A percentile compares a stretch with the other conserved stretches of the same genome.
Evolutionary conservation across 2,113 vertebrate species (phyloP).

Genomic region (Erythrolamprus reginae): DNA sequence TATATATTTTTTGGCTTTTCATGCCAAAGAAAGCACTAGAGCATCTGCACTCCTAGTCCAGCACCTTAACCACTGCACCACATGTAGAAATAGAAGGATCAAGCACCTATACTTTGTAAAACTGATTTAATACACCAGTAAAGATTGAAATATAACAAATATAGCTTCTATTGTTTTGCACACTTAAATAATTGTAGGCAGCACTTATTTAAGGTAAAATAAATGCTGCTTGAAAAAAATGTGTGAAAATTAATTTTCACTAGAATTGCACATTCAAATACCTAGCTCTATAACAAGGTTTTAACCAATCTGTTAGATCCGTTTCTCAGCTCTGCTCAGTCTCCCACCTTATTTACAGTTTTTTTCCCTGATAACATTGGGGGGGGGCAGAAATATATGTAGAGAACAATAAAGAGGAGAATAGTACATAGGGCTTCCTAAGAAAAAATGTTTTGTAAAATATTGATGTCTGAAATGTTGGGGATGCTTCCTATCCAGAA

Average conservation of each 20-base stretch:
- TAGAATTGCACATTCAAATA: conserved; percentile 13
- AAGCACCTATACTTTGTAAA: neutral
- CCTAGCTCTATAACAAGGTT: neutral
- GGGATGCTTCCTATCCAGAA: neutral
- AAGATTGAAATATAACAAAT: neutral
- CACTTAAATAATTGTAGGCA: conserved; percentile 6
- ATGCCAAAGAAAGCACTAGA: neutral
- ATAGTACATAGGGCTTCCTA: neutral
- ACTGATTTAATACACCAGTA: conserved; percentile 1
- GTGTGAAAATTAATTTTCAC: conserved; percentile 16
- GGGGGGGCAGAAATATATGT: neutral
- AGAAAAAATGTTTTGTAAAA: neutral
- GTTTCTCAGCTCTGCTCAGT: conserved; percentile 16
- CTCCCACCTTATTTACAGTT: conserved; percentile 11
- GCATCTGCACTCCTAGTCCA: neutral
- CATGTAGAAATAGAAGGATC: neutral
- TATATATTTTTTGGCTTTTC: neutral
- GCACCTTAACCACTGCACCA: neutral
- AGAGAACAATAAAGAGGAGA: neutral
- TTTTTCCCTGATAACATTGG: conserved; percentile 30
- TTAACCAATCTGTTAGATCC: neutral
- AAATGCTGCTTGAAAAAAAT: conserved; percentile 12
- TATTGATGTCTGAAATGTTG: neutral
- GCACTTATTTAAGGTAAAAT: conserved; percentile 3
- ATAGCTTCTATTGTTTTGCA: conserved; percentile 16